A percentile compares a stretch with the other conserved stretches of the same genome.
Conservation (phyloP, 1,140 invertebrate genomes). For the Daktulosphaira vitifoliae region DNA sequence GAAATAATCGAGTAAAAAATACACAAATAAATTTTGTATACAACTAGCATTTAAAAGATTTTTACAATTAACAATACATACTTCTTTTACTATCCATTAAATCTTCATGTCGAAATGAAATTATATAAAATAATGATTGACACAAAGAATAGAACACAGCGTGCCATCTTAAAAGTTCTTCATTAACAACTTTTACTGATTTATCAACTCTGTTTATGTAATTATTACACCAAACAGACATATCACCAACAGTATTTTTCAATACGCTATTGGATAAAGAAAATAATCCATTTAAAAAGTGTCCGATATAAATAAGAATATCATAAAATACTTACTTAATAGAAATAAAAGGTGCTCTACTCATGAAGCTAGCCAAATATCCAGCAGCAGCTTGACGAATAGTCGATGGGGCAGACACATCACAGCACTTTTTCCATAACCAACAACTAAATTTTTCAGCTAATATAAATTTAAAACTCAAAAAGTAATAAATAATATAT, state of each 20-base stretch:
- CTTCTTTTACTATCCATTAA: constrained; percentile 64
- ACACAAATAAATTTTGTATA: not conserved
- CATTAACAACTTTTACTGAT: constrained; percentile 45
- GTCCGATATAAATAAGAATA: not conserved
- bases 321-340: constrained; percentile 50
- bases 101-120: constrained; percentile 78
- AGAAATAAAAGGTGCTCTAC: constrained; percentile 58
- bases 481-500: constrained; percentile 68
- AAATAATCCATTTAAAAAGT: constrained; percentile 36
- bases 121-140: constrained; percentile 82
- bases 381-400: constrained; percentile 60
- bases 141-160: constrained; percentile 81
- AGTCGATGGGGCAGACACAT: constrained; percentile 55
- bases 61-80: constrained; percentile 47
- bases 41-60: constrained; percentile 10
- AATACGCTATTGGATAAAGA: constrained; percentile 49
- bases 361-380: constrained; percentile 67
- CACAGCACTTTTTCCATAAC: constrained; percentile 65
- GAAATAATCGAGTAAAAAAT: not conserved
- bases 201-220: constrained; percentile 59
- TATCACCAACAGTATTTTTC: constrained; percentile 53
- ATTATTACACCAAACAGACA: constrained; percentile 62
- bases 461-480: constrained; percentile 58
- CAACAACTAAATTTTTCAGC: constrained; percentile 57
- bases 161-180: constrained; percentile 56